Evolutionary conservation across 1,140 invertebrate genomes (phyloP), one percentile per base, ranked within the genome.

Genomic region (Heliconius himera): DNA sequence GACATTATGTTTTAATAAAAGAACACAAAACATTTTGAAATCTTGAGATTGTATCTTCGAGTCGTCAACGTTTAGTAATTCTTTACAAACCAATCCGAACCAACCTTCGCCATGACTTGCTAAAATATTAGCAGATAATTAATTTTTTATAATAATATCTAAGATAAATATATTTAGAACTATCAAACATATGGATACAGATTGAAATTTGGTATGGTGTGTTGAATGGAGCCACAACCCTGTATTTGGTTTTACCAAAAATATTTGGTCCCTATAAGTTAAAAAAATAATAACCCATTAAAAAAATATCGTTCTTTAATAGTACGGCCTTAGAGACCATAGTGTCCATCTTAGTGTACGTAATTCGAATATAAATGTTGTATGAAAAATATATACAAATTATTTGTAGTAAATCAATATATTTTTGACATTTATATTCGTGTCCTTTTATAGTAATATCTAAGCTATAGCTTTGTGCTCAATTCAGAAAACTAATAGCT

Each of bases 401-500:
- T 29, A 66, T 66, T 66, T 6, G 13, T 66, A 29, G 22, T 29
- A 66, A 66, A 29, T 66, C 26, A 66, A 13, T 26, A 66, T 66
- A 26, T 29, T 29, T 66, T 66, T 66, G 60, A 66, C 60, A 66
- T 66, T 66, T 66, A 26, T 26, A 66, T 66, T 29, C 22, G n/a
- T 26, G 60, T 66, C 60, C 26, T 66, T 66, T 26, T 29, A 8
- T 66, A 66, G 60, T 66, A 29, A 66, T 66, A 29, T 26, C 60
- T 66, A 22, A 66, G 16, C 22, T 66, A 66, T 16, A 56, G 54
- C 26, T 66, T 66, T 66, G 60, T 66, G 60, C 60, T 60, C 54
- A 22, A 60, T 60, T 60, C n/a, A n/a, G 54, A 60, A 22, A 26
- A 11, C 54, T 20, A 13, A 60, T 60, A 60, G n/a, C 54, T 60